phyloP scores from a whole-genome alignment of 2,888 invertebrate genomes.

The Cheilosia variabilis region DNA sequence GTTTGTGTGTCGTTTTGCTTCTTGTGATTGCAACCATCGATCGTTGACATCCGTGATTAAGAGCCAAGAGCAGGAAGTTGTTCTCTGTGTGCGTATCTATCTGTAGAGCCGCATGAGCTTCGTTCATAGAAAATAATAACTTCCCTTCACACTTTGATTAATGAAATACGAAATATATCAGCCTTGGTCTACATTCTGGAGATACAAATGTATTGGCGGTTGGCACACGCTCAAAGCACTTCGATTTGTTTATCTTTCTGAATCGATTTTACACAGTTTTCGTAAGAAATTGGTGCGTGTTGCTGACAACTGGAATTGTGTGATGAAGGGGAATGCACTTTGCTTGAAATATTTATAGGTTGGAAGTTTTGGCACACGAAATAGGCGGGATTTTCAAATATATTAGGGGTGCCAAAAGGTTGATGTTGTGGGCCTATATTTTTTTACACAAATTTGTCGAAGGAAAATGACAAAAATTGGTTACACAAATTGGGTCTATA shows the following conservation, averaged over 20 bases:
- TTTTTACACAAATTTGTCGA: neutral
- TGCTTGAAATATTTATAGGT: neutral
- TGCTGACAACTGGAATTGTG: neutral
- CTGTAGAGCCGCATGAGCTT: too few species aligned
- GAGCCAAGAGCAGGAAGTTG: neutral
- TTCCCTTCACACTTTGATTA: too few species aligned
- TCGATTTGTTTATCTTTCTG: neutral
- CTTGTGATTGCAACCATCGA: neutral
- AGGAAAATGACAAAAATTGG: neutral
- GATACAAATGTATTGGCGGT: neutral
- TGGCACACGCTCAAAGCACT: neutral
- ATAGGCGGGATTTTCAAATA: neutral
- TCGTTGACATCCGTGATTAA: slow-evolving; percentile 43
- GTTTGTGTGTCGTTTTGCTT: slow-evolving; percentile 32
- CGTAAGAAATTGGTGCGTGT: neutral
- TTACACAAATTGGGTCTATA: too few species aligned
- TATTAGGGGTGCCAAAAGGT: neutral
- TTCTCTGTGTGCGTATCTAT: neutral
- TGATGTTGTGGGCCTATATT: neutral
- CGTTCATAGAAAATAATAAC: too few species aligned
- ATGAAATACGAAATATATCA: too few species aligned
- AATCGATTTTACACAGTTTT: neutral
- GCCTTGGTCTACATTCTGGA: neutral
- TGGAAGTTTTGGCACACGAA: neutral
- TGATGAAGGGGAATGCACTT: neutral